Evolutionary conservation across 2,113 vertebrate genomes (phyloP).

Genomic region (Aspiorhynchus laticeps): DNA sequence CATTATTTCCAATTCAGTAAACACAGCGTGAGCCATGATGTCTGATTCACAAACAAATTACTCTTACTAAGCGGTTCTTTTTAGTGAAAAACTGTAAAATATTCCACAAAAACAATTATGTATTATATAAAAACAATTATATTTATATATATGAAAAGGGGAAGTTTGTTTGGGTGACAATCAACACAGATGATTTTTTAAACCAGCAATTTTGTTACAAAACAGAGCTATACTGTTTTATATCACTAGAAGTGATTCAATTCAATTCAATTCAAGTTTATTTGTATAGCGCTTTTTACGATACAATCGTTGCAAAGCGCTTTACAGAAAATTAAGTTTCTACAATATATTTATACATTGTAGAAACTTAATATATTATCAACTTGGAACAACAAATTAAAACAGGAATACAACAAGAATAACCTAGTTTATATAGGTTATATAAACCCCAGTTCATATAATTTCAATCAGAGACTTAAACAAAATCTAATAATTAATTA

Average conservation of each 20-base stretch:
- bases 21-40: constrained; percentile 12
- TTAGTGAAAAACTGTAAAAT: background rate
- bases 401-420: background rate
- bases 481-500: no score
- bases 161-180: background rate
- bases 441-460: background rate
- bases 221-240: background rate
- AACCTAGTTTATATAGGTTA: background rate
- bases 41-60: background rate
- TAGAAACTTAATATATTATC: no score
- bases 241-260: no score
- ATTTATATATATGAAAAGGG: background rate
- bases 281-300: no score
- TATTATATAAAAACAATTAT: no score
- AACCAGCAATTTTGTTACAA: background rate
- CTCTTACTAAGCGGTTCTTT: background rate
- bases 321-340: no score
- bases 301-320: no score
- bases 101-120: background rate
- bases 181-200: background rate
- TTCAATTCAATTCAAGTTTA: no score
- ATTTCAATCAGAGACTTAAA: background rate
- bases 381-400: background rate
- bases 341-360: no score
- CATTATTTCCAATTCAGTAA: constrained; percentile 15